These are phyloP conservation scores for Bambusicola thoracicus DNA, from an alignment of 2,113 vertebrate species.

Conservation along the genomic window DNA sequence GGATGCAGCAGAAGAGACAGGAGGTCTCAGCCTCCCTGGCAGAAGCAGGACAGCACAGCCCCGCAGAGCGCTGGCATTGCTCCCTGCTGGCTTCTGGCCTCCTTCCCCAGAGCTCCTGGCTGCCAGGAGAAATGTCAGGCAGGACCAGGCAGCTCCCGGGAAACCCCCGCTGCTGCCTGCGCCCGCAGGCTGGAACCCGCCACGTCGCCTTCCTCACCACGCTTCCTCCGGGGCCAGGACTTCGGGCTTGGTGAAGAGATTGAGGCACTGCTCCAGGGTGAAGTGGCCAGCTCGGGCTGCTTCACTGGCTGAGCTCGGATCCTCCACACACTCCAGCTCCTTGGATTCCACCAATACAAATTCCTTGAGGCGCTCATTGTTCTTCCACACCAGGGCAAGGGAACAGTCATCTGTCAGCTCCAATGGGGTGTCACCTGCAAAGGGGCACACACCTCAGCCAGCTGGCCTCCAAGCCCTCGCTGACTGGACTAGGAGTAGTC, in stretches of 20 bases:
- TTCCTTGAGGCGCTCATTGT: slow-evolving; percentile 94
- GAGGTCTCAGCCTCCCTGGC: background rate
- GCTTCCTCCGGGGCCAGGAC: slow-evolving; percentile 97
- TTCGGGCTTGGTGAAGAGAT: slow-evolving; percentile 97
- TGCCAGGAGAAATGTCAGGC: accelerated
- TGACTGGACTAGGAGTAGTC: background rate
- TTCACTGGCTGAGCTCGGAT: slow-evolving; percentile 90
- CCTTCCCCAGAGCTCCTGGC: accelerated
- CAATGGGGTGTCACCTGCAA: slow-evolving; percentile 82
- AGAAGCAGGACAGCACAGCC: background rate
- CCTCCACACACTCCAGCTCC: slow-evolving; percentile 94
- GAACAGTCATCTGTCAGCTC: slow-evolving; percentile 88
- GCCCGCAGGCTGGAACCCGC: background rate
- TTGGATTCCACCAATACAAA: slow-evolving; percentile 96
- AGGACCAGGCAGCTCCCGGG: background rate
- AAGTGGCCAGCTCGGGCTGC: slow-evolving; percentile 94
- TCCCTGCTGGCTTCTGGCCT: background rate
- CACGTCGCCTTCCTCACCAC: slow-evolving; percentile 80
- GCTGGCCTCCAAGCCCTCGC: background rate
- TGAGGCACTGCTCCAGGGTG: slow-evolving; percentile 97
- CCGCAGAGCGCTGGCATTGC: background rate
- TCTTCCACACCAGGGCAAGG: slow-evolving; percentile 95
- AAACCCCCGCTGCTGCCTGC: background rate
- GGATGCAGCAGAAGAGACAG: background rate
- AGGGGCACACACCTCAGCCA: background rate